A percentile compares a stretch with the other conserved stretches of the same genome.
Evolutionary conservation across 37 sponge, comb jelly and placozoan genomes (phyloP).

Genomic region (Axinella damicornis): DNA sequence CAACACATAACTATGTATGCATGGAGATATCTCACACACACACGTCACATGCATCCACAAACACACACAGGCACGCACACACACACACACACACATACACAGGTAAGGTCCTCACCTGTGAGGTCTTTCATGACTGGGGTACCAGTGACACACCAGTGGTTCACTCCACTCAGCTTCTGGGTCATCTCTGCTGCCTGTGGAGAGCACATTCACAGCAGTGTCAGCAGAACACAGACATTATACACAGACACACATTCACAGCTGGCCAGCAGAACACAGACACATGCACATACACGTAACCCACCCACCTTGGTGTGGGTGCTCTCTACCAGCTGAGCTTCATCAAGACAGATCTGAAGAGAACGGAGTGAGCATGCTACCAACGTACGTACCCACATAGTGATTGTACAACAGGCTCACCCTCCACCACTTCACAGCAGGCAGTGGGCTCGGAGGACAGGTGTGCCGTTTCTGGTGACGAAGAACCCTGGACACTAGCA

Average conservation of each 20-base stretch:
- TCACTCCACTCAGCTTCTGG: slow-evolving; percentile 47
- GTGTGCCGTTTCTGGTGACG: slow-evolving; percentile 67
- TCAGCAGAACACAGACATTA: too few species aligned
- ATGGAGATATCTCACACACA: background rate
- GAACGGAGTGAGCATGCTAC: background rate
- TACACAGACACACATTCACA: too few species aligned
- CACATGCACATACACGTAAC: background rate
- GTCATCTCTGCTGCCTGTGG: slow-evolving; percentile 83
- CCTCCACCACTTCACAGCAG: slow-evolving; percentile 89
- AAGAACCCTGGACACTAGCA: slow-evolving; percentile 10
- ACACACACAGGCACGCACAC: background rate
- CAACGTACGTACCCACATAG: background rate
- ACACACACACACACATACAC: background rate
- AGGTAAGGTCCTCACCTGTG: slow-evolving; percentile 37
- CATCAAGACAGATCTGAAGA: slow-evolving; percentile 80
- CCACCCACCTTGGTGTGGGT: slow-evolving; percentile 32
- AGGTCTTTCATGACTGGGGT: slow-evolving; percentile 81
- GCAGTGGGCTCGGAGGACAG: slow-evolving; percentile 74
- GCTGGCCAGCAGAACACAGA: too few species aligned
- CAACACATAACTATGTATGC: background rate
- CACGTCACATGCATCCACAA: background rate
- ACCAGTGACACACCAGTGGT: slow-evolving; percentile 93
- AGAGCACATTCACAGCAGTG: background rate
- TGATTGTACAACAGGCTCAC: slow-evolving; percentile 48
- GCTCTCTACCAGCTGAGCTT: slow-evolving; percentile 92